phyloP scores from a whole-genome alignment of 1,140 invertebrate genomes.

The Drosophila ercepeae region DNA sequence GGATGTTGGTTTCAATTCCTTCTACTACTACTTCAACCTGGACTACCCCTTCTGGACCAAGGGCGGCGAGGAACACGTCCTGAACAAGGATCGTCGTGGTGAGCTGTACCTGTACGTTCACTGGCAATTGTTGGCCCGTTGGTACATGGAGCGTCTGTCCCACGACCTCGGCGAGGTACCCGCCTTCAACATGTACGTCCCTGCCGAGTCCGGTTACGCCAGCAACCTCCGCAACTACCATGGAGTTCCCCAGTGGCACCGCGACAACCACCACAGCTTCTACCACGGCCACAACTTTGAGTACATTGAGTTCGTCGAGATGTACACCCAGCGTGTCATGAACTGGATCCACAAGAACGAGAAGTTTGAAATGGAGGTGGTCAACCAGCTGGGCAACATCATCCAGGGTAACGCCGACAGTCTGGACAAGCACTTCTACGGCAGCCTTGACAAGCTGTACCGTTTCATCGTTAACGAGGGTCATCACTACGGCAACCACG shows the following conservation, averaged over 20 bases:
- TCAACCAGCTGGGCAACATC: slow-evolving; percentile 86
- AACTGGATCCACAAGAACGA: slow-evolving; percentile 86
- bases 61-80: slow-evolving; percentile 82
- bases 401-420: slow-evolving; percentile 85
- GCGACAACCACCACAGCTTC: slow-evolving; percentile 85
- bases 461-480: slow-evolving; percentile 84
- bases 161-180: slow-evolving; percentile 87
- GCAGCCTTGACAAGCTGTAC: slow-evolving; percentile 80
- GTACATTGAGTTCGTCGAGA: slow-evolving; percentile 80
- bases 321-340: slow-evolving; percentile 86
- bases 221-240: slow-evolving; percentile 86
- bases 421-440: slow-evolving; percentile 84
- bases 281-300: slow-evolving; percentile 85
- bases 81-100: slow-evolving; percentile 86
- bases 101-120: slow-evolving; percentile 87
- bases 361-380: slow-evolving; percentile 84
- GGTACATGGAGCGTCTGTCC: slow-evolving; percentile 88
- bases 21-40: slow-evolving; percentile 86
- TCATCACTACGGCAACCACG: slow-evolving; percentile 63
- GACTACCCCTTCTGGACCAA: slow-evolving; percentile 85
- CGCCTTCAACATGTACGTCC: slow-evolving; percentile 85
- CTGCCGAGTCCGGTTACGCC: slow-evolving; percentile 85
- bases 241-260: slow-evolving; percentile 87
- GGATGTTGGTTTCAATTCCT: slow-evolving; percentile 88
- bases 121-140: slow-evolving; percentile 87